phyloP scores from a whole-genome alignment of 2,888 invertebrate species.

The Meandrusa payeni region DNA sequence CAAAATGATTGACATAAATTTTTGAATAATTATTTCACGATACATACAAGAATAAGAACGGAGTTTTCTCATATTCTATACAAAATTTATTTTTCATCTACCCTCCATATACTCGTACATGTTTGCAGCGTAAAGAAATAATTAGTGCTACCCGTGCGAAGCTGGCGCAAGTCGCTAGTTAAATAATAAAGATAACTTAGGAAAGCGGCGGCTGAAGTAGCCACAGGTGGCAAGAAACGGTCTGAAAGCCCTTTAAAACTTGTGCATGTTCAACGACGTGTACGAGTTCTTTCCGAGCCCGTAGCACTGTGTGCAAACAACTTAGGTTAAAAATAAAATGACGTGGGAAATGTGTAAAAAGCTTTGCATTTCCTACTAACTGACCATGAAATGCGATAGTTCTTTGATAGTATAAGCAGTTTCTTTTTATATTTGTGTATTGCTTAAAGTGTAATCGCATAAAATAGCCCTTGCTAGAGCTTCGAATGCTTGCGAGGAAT shows the following conservation, averaged over 20 bases:
- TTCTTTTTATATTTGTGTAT: not conserved
- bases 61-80: too few species aligned
- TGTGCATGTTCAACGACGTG: not conserved
- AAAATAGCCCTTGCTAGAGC: too few species aligned
- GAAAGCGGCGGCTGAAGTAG: not conserved
- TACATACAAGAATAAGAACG: too few species aligned
- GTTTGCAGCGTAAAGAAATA: not conserved
- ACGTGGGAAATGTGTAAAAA: not conserved
- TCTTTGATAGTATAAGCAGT: not conserved
- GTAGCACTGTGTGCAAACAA: not conserved
- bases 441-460: too few species aligned
- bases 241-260: slow-evolving; percentile 6
- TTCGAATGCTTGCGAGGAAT: too few species aligned
- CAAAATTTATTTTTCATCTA: too few species aligned
- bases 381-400: not conserved
- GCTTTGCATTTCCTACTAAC: not conserved
- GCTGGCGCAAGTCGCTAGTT: too few species aligned
- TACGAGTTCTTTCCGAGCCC: not conserved
- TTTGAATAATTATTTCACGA: too few species aligned
- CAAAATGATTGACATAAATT: too few species aligned
- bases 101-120: too few species aligned
- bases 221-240: slow-evolving; percentile 5
- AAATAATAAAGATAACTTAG: not conserved
- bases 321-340: slow-evolving; percentile 4
- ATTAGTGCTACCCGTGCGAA: too few species aligned